Evolutionary conservation across 2,797 vertebrate genomes (phyloP).

Genomic region (Percopsis omiscomaycus): DNA sequence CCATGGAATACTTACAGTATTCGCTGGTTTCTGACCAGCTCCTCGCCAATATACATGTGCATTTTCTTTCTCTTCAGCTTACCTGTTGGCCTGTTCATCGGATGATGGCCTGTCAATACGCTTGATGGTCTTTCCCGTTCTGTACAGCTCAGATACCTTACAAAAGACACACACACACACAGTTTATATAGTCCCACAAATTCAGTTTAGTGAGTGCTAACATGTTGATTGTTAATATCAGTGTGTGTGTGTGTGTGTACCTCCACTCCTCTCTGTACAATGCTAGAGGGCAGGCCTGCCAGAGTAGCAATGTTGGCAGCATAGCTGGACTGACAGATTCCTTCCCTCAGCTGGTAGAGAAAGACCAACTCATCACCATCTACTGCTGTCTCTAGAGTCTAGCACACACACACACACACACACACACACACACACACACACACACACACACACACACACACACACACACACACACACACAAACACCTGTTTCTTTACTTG

Average conservation of each 20-base stretch:
- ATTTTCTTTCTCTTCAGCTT: constrained; percentile 20
- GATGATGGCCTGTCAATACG: constrained; percentile 70
- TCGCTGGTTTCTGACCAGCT: neutral
- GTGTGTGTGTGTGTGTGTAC: constrained; percentile 59
- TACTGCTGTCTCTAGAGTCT: constrained; percentile 93
- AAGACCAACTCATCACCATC: constrained; percentile 92
- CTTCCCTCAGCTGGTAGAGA: constrained; percentile 92
- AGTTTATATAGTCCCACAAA: neutral
- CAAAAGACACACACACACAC: constrained; percentile 27
- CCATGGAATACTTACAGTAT: no score
- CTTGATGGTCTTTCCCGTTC: constrained; percentile 80
- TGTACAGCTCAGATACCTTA: constrained; percentile 83
- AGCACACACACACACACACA: constrained; percentile 35
- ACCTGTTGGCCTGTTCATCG: constrained; percentile 78
- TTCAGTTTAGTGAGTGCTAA: constrained; percentile 1
- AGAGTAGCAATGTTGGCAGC: constrained; percentile 92
- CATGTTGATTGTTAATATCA: neutral
- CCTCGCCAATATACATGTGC: neutral
- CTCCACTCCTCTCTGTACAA: constrained; percentile 87
- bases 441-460: constrained; percentile 15
- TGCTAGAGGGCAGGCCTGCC: constrained; percentile 84
- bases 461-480: constrained; percentile 23
- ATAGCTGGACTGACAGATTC: constrained; percentile 86
- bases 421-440: constrained; percentile 26
- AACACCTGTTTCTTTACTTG: neutral